Evolutionary conservation across 2,888 invertebrate genomes (phyloP).

Genomic region (Athalia circularis): DNA sequence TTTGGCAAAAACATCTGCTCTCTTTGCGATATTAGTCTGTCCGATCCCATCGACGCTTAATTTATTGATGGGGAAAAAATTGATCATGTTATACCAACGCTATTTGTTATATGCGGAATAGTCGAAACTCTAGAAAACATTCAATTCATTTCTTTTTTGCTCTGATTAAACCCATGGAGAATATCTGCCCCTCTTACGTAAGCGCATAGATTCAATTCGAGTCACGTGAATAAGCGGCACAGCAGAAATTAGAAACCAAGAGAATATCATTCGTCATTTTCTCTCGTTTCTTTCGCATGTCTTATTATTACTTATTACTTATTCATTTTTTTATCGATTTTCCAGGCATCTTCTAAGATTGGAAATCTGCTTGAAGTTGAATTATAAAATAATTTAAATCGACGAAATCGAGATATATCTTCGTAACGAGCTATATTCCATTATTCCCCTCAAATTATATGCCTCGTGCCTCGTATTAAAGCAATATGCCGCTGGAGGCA

Average conservation of each 20-base stretch:
- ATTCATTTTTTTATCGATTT: no score
- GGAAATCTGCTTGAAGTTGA: not conserved
- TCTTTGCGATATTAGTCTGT: not conserved
- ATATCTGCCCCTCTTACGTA: no score
- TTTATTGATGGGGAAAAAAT: not conserved
- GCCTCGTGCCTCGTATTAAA: constrained; percentile 24
- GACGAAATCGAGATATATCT: constrained; percentile 7
- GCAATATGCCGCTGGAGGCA: not conserved
- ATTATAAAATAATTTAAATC: constrained; percentile 10
- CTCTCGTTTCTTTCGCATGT: no score
- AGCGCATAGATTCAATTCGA: no score
- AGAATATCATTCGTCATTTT: no score
- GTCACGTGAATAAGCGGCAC: no score
- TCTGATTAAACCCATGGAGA: not conserved
- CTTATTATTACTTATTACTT: no score
- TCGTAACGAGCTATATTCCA: not conserved
- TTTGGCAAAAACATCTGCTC: not conserved
- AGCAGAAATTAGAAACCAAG: no score
- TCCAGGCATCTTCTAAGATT: not conserved
- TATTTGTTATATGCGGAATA: constrained; percentile 9
- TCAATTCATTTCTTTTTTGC: not conserved
- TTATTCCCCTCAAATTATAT: not conserved
- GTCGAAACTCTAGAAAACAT: no score
- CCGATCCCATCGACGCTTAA: constrained; percentile 1
- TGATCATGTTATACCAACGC: not conserved